phyloP scores from a whole-genome alignment of 1,140 invertebrate species.

The Oreohelix idahoensis region DNA sequence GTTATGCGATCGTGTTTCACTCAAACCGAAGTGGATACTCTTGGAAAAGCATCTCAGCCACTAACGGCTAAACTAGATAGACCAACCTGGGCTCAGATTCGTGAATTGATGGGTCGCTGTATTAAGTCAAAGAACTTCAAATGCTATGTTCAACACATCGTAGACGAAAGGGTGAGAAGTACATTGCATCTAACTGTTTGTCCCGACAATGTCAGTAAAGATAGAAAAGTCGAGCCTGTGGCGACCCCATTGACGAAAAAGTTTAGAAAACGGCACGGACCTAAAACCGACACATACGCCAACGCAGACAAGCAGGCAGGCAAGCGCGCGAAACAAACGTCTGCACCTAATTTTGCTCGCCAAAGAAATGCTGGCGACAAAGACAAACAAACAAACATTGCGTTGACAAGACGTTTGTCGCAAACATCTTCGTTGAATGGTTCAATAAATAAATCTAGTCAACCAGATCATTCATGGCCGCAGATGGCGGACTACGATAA shows the following conservation, averaged over 20 bases:
- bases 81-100: background rate
- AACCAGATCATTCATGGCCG: background rate
- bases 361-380: background rate
- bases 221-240: background rate
- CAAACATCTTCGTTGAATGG: background rate
- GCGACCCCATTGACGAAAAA: background rate
- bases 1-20: background rate
- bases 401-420: background rate
- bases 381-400: background rate
- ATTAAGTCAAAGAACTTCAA: constrained; percentile 11
- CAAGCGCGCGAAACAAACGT: background rate
- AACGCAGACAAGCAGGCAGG: background rate
- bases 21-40: background rate
- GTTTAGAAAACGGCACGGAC: background rate
- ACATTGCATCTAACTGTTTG: background rate
- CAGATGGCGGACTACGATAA: background rate
- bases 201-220: background rate
- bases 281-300: background rate
- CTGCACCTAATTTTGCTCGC: background rate
- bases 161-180: constrained; percentile 7
- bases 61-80: background rate
- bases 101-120: background rate
- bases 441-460: background rate
- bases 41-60: no score
- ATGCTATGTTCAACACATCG: background rate